phyloP scores from a whole-genome alignment of 2,113 vertebrate species.

The Columba livia region DNA sequence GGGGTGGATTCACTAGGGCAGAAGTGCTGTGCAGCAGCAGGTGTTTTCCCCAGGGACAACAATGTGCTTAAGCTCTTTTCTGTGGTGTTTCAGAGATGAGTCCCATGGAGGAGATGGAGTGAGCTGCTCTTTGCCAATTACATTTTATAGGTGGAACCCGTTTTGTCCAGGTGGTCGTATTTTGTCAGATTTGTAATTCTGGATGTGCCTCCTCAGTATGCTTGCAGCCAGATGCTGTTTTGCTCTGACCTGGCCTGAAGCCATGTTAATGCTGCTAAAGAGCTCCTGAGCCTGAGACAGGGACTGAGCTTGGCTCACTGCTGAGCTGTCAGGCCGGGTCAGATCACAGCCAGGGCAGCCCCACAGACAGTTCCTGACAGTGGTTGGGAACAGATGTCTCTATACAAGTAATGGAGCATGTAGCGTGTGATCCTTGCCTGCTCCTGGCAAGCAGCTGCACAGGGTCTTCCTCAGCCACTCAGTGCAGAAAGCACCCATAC shows the following conservation, averaged over 20 bases:
- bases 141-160: neutral
- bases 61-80: neutral
- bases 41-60: neutral
- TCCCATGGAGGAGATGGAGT: neutral
- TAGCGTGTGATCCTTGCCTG: neutral
- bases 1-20: neutral
- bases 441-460: neutral
- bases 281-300: neutral
- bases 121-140: neutral
- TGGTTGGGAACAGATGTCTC: neutral
- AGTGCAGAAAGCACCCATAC: accelerated
- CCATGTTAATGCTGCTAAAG: neutral
- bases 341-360: neutral
- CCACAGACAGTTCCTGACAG: neutral
- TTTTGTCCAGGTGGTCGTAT: neutral
- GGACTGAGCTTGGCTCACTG: neutral
- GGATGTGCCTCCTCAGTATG: neutral
- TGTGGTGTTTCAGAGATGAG: neutral
- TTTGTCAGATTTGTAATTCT: neutral
- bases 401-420: neutral
- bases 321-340: neutral
- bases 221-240: neutral
- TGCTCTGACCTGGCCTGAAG: neutral
- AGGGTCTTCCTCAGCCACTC: neutral
- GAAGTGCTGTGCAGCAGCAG: neutral